Base-by-base conservation (phyloP, 1,140 invertebrate species). In the Lordiphosa collinella region DNA sequence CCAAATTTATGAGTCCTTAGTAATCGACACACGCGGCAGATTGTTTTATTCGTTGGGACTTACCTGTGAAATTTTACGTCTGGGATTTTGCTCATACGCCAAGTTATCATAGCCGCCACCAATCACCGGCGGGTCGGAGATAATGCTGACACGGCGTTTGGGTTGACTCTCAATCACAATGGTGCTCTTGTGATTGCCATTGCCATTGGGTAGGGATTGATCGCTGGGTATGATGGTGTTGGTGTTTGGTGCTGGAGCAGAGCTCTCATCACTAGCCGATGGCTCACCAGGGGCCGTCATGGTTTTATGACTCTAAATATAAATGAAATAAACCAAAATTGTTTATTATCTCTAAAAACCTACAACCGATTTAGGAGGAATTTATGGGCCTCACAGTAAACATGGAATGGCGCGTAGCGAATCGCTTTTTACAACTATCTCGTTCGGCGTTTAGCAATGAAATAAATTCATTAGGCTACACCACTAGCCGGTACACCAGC, bases 51-150 rank as follows among this genome's bases (percentile, higher is more conserved):
- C 7, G 25, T 29, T 29, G 25, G 25, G 25, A 29, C 63, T 87
- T 46, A 89, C 88, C 78, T 89, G 88, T 57, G 88, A 89, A 51
- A 88, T 88, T 87, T 89, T 89, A 34, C 88, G 69, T 49, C 71
- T 67, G 37, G 88, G 88, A 65, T 88, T 80, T 62, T 86, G 86
- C 55, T 89, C 88, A 35, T 65, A 89, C 14, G 72, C 88, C 32
- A 55, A 71, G 78, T 89, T 89, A 62, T 89, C 88, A 59, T 89
- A 88, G 25, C 68, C 86, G 4, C 46, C 49, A n/a, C 84, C 82
- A 25, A 63, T 66, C 37, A 50, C 49, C 0, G 76, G 78, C 10
- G 75, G 80, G 84, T 86, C 87, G 35, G 86, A 74, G 29, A 75
- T 82, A 55, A 89, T 89, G 65, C 84, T 88, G 37, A 89, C 86